Base-by-base conservation (phyloP, 2,797 vertebrate species). In the Nannoperca australis region DNA sequence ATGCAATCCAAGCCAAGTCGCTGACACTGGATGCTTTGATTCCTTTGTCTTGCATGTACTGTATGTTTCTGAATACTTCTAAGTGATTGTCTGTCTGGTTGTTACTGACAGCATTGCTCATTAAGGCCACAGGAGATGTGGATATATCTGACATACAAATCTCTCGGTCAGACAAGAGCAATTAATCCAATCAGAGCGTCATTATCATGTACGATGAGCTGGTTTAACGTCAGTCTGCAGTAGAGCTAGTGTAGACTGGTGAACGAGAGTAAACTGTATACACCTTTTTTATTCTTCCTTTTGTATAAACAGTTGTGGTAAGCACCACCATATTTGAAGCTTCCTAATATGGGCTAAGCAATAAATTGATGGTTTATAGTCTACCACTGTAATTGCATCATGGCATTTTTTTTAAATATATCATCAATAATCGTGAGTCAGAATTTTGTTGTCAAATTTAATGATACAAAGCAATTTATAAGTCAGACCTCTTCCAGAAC, bases 11-110 rank as follows among this genome's bases (percentile, higher is more conserved):
- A 53, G n/a, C 54, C 61, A 42, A 58, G 47, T 42, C 47, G 61
- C 12, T 15, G 53, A 32, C 54, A 42, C 27, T 20, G n/a, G 9
- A 47, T 50, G 47, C 30, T 61, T 38, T 22, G 49, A n/a, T 44
- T 20, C 15, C 30, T 67, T 44, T 63, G 27, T 66, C 49, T 54
- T 72, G 8, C 53, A 44, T 22, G 4, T 8, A 2, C 55, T 49
- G 53, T 50, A 34, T 42, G 55, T 55, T 77, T 65, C 13, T 53
- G n/a, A 61, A 40, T 14, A 47, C 63, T 40, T 59, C 49, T 30
- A n/a, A 72, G 30, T 17, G 47, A 62, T 22, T 7, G 38, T 78
- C 42, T 74, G 22, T 63, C 14, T 73, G 42, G n/a, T n/a, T 49
- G 12, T n/a, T 60, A 38, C 32, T 64, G 68, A 55, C 58, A 64